These are phyloP conservation scores for Atta cephalotes DNA, from an alignment of 1,140 invertebrate species.

Conservation along the genomic window DNA sequence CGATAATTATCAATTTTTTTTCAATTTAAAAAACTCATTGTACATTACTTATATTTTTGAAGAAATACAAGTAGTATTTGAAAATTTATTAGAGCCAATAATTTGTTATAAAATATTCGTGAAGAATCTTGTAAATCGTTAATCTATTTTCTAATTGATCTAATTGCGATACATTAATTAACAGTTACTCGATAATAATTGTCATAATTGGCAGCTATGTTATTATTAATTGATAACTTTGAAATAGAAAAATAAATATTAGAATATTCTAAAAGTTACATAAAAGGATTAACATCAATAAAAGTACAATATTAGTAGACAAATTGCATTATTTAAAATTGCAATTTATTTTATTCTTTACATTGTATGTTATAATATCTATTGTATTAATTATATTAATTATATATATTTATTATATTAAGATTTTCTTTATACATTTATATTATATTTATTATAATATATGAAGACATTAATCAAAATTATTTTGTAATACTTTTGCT, in stretches of 20 bases:
- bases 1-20: background rate
- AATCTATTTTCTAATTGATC: background rate
- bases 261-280: background rate
- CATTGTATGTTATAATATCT: background rate
- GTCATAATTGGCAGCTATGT: background rate
- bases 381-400: background rate
- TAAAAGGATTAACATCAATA: background rate
- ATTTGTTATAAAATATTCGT: background rate
- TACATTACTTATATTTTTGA: background rate
- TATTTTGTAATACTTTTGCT: background rate
- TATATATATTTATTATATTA: background rate
- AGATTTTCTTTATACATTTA: background rate
- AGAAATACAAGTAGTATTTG: background rate
- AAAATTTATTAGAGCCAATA: background rate
- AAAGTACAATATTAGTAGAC: background rate
- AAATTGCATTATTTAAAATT: constrained; percentile 3
- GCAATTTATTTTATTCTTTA: background rate
- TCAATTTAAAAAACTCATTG: background rate
- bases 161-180: background rate
- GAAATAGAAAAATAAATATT: background rate
- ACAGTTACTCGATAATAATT: background rate
- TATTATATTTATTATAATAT: background rate
- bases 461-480: background rate
- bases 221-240: background rate
- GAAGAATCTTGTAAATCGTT: background rate